These are phyloP conservation scores for Cacatua alba DNA, from an alignment of 2,113 vertebrate species.

Conservation along the genomic window DNA sequence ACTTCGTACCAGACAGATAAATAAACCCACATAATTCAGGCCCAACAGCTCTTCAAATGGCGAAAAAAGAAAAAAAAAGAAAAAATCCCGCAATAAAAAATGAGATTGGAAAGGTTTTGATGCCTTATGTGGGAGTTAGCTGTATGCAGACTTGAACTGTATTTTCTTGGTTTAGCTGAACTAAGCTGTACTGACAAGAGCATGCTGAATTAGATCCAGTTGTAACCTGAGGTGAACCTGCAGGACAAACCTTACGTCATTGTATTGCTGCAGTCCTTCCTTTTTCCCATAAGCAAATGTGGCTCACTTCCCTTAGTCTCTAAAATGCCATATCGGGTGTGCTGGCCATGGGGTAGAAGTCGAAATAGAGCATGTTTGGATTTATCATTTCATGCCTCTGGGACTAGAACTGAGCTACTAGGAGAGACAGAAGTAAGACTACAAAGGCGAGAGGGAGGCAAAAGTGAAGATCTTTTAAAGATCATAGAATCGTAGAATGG, in stretches of 20 bases:
- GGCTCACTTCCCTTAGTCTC: conserved; percentile 32
- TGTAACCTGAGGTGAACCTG: conserved; percentile 67
- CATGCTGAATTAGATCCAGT: conserved; percentile 59
- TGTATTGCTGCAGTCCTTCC: conserved; percentile 20
- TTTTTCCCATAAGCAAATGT: not conserved
- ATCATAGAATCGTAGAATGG: not conserved
- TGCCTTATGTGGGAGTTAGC: conserved; percentile 49
- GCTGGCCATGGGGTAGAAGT: not conserved
- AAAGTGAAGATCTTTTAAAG: not conserved
- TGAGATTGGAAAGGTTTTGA: conserved; percentile 20
- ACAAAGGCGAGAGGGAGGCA: not conserved
- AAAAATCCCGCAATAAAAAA: conserved; percentile 1
- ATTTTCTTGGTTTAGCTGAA: conserved; percentile 62
- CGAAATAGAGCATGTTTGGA: conserved; percentile 24
- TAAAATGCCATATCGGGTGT: not conserved
- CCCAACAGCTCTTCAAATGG: not conserved
- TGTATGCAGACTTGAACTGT: conserved; percentile 40
- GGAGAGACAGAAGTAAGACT: not conserved
- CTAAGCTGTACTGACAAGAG: conserved; percentile 64
- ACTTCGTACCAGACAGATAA: conserved; percentile 21
- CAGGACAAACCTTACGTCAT: conserved; percentile 57
- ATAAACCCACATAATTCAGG: not conserved
- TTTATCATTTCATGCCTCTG: conserved; percentile 20
- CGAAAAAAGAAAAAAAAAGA: not conserved
- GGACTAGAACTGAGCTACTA: not conserved